Base-by-base conservation (phyloP, 2,888 invertebrate genomes). In the Oligia fasciuncula region DNA sequence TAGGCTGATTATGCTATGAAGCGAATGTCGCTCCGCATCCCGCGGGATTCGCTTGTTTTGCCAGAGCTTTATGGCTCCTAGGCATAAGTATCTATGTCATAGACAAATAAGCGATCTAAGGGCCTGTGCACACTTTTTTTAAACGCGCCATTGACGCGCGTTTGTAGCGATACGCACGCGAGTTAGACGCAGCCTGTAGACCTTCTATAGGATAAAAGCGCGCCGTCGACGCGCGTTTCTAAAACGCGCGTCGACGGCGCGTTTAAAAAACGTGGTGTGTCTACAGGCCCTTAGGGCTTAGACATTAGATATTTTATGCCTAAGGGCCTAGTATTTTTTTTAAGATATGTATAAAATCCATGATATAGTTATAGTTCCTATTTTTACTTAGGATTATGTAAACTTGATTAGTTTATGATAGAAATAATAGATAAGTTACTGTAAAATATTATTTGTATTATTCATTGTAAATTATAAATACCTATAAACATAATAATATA, bases 361-460 rank as follows among this genome's bases (percentile, higher is more conserved):
- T 90, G 90, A 87, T 82, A 86, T 90, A 90, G 88, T 66, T 81
- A 88, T 90, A 91, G 91, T 91, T 91, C 91, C 91, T 90, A 90
- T 86, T 86, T 81, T 80, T 80, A 87, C 82, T 75, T 81, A 78
- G 60, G 9, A 5, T 57, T 85, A 84, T 57, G n/a, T 57, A 76
- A 73, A 77, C 40, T 72, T 65, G 46, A 57, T 73, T 83, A 57
- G 68, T 81, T 65, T 60, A 69, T 49, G 29, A 35, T 70, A 75
- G 29, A 71, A 75, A 63, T 14, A 54, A 65, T 69, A 40, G 57
- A 54, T 70, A 77, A 80, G 43, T 69, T 81, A 76, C 49, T 81
- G 77, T 78, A 66, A 84, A 77, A 87, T 77, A 81, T 71, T 65
- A 81, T 71, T 57, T 88, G 73, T 87, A 73, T 75, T 87, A 79